A percentile compares a stretch with the other conserved stretches of the same genome.
Evolutionary conservation across 2,113 vertebrate genomes (phyloP).

Genomic region (Tonatia bakeri): DNA sequence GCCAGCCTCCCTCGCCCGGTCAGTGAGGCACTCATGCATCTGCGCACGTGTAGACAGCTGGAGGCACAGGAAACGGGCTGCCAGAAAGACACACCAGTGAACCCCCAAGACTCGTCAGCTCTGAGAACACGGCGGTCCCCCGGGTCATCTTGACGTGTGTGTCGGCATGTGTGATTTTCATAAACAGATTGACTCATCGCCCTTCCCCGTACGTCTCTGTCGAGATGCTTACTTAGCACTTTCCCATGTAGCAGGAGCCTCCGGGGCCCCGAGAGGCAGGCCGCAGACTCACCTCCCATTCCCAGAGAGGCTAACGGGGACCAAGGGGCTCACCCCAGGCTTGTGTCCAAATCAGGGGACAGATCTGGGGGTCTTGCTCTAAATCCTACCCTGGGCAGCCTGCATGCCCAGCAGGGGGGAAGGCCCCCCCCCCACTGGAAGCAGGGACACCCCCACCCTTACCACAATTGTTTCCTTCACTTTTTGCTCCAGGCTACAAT

Average conservation of each 20-base stretch:
- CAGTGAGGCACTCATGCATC: neutral
- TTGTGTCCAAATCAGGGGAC: neutral
- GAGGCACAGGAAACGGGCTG: conserved; percentile 30
- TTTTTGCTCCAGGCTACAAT: neutral
- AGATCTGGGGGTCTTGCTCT: neutral
- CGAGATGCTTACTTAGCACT: neutral
- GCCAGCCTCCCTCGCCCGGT: neutral
- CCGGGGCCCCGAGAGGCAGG: neutral
- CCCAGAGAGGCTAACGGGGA: neutral
- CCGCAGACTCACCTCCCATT: neutral
- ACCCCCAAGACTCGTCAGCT: conserved; percentile 2
- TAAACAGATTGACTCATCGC: conserved; percentile 49
- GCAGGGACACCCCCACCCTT: neutral
- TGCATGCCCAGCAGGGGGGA: accelerated
- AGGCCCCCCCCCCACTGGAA: neutral
- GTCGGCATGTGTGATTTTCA: conserved; percentile 39
- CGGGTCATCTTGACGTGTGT: neutral
- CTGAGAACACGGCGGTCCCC: neutral
- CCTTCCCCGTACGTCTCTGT: neutral
- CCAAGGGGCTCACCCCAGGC: neutral
- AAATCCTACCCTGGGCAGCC: neutral
- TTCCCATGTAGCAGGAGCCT: neutral
- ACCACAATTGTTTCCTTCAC: neutral
- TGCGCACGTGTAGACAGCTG: neutral
- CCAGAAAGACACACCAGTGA: neutral